phyloP scores from a whole-genome alignment of 1,140 invertebrate genomes.

The Bombus waltoni region DNA sequence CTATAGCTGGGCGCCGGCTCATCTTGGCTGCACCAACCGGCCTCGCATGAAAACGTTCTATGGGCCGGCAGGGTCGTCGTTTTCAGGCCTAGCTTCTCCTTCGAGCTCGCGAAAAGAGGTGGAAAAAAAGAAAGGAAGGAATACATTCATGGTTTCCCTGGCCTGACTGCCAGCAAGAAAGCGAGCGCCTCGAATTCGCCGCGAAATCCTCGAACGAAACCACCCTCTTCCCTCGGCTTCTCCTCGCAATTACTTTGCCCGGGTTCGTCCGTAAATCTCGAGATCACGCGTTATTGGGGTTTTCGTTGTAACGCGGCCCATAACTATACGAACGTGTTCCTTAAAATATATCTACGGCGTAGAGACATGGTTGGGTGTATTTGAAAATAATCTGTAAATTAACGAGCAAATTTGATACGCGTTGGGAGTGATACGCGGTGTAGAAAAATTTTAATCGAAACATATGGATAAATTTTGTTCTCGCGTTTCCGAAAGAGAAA shows the following conservation, averaged over 20 bases:
- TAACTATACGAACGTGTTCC: too few species aligned
- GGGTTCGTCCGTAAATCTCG: conserved; percentile 15
- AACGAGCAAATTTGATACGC: too few species aligned
- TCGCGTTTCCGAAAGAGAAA: background rate
- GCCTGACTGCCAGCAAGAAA: conserved; percentile 26
- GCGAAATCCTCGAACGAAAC: conserved; percentile 8
- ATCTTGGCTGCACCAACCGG: conserved; percentile 25
- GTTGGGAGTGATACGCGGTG: too few species aligned
- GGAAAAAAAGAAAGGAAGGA: background rate
- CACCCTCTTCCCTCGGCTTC: too few species aligned
- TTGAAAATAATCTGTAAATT: too few species aligned
- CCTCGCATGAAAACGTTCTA: conserved; percentile 62
- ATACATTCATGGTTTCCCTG: conserved; percentile 57
- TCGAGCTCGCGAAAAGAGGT: conserved; percentile 23
- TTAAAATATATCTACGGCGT: too few species aligned
- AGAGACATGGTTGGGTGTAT: too few species aligned
- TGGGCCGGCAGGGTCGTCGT: conserved; percentile 38
- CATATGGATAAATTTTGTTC: background rate
- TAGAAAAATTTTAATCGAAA: too few species aligned
- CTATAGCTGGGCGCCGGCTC: conserved; percentile 41
- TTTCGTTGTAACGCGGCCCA: background rate
- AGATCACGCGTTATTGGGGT: background rate
- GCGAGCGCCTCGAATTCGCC: conserved; percentile 25
- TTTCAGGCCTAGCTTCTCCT: conserved; percentile 54
- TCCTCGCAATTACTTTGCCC: conserved; percentile 10